Percentiles rank a stretch among this genome's conserved stretches.
phyloP scores from a whole-genome alignment of 2,888 invertebrate species.

The Auanema freiburgensis region DNA sequence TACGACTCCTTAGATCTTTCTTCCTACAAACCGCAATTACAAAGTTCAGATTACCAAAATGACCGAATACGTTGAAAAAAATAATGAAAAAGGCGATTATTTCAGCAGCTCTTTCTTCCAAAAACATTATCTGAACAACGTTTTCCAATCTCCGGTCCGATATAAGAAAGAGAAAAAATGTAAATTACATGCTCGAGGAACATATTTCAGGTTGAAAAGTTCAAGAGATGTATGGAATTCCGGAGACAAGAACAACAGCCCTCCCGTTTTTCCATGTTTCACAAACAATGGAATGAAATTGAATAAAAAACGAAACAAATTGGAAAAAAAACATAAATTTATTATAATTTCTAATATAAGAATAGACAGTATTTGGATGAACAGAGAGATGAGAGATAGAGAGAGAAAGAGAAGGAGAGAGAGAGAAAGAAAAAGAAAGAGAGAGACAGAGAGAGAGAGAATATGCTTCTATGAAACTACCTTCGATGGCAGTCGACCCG shows the following conservation, averaged over 20 bases:
- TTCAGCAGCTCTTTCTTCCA: no score
- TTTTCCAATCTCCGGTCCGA: no score
- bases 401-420: constrained; percentile 1
- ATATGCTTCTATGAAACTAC: not conserved
- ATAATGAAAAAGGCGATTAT: no score
- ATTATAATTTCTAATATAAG: not conserved
- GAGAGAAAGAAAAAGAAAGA: constrained; percentile 7
- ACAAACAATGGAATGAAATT: constrained; percentile 8
- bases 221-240: no score
- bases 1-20: no score
- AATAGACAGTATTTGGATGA: constrained; percentile 2
- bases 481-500: no score
- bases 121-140: no score
- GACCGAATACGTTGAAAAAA: no score
- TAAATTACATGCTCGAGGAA: no score
- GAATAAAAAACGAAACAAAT: constrained; percentile 8
- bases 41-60: no score
- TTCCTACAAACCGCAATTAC: no score
- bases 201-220: no score
- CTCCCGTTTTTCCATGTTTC: not conserved
- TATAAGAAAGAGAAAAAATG: constrained; percentile 5
- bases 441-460: constrained; percentile 12
- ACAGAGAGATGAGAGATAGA: constrained; percentile 10
- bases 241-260: not conserved
- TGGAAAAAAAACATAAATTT: not conserved